Base-by-base conservation (phyloP, 1,140 invertebrate genomes). In the Saccostrea echinata region DNA sequence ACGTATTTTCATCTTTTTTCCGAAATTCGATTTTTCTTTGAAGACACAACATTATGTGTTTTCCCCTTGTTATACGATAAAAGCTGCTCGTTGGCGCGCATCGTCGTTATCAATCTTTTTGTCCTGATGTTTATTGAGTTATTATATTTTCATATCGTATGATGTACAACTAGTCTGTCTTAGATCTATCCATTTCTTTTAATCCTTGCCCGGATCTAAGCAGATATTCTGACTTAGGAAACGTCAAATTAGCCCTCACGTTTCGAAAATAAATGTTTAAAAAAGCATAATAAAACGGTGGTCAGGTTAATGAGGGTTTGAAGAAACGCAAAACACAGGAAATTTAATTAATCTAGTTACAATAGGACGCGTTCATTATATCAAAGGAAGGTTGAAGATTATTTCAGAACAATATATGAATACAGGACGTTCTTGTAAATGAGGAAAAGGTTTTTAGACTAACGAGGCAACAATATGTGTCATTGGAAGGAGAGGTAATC, bases 61-160 rank as follows among this genome's bases (percentile, higher is more conserved):
- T 27, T 76, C 30, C 16, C 12, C 68, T 76, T 76, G 68, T 76
- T 76, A 76, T 12, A 76, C 33, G 68, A 76, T 76, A 76, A 27
- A 33, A 76, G 68, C 27, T 76, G 68, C 30, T 76, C 68, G 27
- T 12, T 76, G 68, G 27, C 68, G 68, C 68, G 68, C 68, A 13
- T 76, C 68, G 27, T 76, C 68, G 27, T 76, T 76, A 76, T 76
- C 68, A 76, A 76, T 76, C 68, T 76, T 76, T 76, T 76, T 64
- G 18, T 71, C 12, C 24, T 76, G 68, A 30, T 76, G 68, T 30
- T 76, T 76, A 76, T 76, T 76, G 68, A 16, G 68, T 76, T 76
- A 64, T 64, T 64, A 76, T 76, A 76, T 76, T 76, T 76, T 76
- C 68, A 76, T 76, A 76, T 76, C 68, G 27, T 16, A 76, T 76